These are phyloP conservation scores for Mesorhabditis belari DNA, from an alignment of 2,888 invertebrate species.

Conservation along the genomic window DNA sequence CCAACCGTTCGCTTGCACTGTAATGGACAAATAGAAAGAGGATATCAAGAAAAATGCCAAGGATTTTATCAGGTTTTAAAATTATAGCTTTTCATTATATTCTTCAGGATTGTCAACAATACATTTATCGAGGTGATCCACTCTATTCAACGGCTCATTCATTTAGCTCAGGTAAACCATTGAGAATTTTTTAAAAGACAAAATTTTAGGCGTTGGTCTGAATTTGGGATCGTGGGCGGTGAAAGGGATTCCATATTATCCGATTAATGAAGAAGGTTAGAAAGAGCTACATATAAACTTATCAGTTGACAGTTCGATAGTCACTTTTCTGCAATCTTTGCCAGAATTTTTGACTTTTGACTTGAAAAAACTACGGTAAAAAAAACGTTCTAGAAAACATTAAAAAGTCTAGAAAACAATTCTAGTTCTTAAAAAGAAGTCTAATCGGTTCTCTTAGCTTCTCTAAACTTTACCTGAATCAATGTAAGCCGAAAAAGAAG, in stretches of 20 bases:
- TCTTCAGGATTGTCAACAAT: slow-evolving; percentile 33
- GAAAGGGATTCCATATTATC: slow-evolving; percentile 46
- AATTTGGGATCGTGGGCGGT: slow-evolving; percentile 40
- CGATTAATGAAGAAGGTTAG: slow-evolving; percentile 40
- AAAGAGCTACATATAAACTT: slow-evolving; percentile 3
- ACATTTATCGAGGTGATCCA: slow-evolving; percentile 37
- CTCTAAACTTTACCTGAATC: too few relatives aligned
- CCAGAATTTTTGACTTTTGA: too few relatives aligned
- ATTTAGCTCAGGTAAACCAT: slow-evolving; percentile 26
- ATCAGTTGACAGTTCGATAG: too few relatives aligned
- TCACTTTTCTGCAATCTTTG: too few relatives aligned
- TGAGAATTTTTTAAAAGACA: background rate
- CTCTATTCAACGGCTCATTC: slow-evolving; percentile 37
- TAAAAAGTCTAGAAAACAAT: too few relatives aligned
- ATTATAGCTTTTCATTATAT: background rate
- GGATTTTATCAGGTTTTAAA: slow-evolving; percentile 35
- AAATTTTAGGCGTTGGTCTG: slow-evolving; percentile 23
- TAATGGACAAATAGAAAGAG: slow-evolving; percentile 17
- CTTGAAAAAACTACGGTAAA: too few relatives aligned
- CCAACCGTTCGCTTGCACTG: slow-evolving; percentile 33
- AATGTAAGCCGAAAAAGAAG: too few relatives aligned
- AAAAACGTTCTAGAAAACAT: too few relatives aligned
- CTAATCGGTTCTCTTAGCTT: too few relatives aligned
- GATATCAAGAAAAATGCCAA: slow-evolving; percentile 31
- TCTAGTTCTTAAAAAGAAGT: too few relatives aligned